Conservation (phyloP, 2,888 invertebrate species). For the Pseudanteris insignis region DNA sequence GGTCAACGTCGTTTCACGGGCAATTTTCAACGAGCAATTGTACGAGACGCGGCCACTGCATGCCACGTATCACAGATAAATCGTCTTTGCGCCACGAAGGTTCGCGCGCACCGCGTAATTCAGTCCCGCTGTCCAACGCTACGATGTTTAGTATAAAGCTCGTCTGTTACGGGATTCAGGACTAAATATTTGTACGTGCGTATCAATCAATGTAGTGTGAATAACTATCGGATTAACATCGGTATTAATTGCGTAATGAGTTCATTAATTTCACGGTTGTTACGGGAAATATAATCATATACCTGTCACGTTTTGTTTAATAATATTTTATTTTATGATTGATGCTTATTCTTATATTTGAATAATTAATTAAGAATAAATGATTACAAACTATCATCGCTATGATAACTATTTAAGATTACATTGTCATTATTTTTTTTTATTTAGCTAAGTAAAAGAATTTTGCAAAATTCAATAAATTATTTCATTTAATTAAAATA, state of each 20-base stretch:
- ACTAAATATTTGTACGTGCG: slow-evolving; percentile 52
- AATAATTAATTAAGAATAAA: too few species aligned
- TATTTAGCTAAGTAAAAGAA: too few species aligned
- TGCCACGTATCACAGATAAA: slow-evolving; percentile 46
- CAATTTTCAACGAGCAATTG: slow-evolving; percentile 43
- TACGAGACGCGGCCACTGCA: slow-evolving; percentile 23
- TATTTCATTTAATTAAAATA: too few species aligned
- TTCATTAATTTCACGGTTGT: slow-evolving; percentile 19
- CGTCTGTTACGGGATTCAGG: slow-evolving; percentile 32
- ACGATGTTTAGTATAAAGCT: slow-evolving; percentile 31
- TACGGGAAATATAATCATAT: too few species aligned
- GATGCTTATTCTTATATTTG: too few species aligned
- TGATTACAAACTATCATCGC: too few species aligned
- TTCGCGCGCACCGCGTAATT: slow-evolving; percentile 50
- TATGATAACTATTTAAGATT: too few species aligned
- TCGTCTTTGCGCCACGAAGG: slow-evolving; percentile 48
- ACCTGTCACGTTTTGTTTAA: too few species aligned
- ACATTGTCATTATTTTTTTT: too few species aligned
- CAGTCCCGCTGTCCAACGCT: slow-evolving; percentile 45
- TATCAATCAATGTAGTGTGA: slow-evolving; percentile 52
- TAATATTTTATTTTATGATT: too few species aligned
- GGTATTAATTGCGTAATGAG: slow-evolving; percentile 56
- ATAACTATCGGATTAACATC: slow-evolving; percentile 53
- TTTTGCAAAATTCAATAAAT: too few species aligned
- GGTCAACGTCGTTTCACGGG: slow-evolving; percentile 41